Evolutionary conservation across 2,113 vertebrate genomes (phyloP).

Genomic region (Thamnaconus septentrionalis): DNA sequence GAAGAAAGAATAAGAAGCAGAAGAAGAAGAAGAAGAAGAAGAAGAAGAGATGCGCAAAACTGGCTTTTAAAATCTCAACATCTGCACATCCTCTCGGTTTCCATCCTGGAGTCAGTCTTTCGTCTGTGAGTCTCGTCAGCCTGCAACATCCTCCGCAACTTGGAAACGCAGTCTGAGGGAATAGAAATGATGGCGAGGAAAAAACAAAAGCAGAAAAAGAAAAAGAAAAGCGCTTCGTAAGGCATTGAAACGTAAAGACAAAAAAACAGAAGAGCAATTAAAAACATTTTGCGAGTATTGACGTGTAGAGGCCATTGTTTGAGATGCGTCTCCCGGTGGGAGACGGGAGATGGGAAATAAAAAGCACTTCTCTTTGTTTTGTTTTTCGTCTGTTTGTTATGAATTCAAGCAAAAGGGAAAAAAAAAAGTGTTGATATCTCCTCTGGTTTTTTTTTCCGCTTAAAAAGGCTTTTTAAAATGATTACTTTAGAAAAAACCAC

Average conservation of each 20-base stretch:
- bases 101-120: constrained; percentile 63
- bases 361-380: constrained; percentile 80
- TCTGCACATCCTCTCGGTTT: constrained; percentile 58
- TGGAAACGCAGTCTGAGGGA: constrained; percentile 63
- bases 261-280: constrained; percentile 72
- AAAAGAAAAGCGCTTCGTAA: constrained; percentile 74
- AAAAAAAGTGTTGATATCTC: constrained; percentile 73
- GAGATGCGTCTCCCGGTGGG: constrained; percentile 66
- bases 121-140: constrained; percentile 55
- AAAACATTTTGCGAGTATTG: constrained; percentile 70
- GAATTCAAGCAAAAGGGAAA: constrained; percentile 63
- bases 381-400: constrained; percentile 67
- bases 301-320: constrained; percentile 75
- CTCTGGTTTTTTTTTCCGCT: constrained; percentile 59
- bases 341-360: constrained; percentile 76
- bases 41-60: constrained; percentile 42
- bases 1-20: constrained; percentile 48
- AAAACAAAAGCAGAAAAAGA: constrained; percentile 10
- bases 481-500: constrained; percentile 79
- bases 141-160: constrained; percentile 50
- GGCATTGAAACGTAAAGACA: constrained; percentile 77
- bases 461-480: constrained; percentile 83
- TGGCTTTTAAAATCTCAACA: constrained; percentile 61
- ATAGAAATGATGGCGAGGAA: constrained; percentile 56
- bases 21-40: constrained; percentile 50